Percentiles rank a stretch among this genome's conserved stretches.
phyloP scores from a whole-genome alignment of 2,797 vertebrate genomes.

The Alfaro cultratus region DNA sequence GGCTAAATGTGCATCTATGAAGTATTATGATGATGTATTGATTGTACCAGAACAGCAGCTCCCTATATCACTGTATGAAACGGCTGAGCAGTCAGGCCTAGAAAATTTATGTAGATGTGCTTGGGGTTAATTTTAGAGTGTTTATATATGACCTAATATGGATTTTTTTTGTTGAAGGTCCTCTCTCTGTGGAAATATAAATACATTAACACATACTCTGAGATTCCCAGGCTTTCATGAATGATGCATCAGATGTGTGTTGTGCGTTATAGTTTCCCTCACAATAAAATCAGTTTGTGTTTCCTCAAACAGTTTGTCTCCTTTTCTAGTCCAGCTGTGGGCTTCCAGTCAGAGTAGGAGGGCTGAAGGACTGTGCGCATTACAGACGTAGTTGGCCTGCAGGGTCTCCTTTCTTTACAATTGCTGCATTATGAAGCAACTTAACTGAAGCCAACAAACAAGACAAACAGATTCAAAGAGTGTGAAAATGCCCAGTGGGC shows the following conservation, averaged over 20 bases:
- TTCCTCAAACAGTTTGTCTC: conserved; percentile 61
- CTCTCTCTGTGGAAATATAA: conserved; percentile 28
- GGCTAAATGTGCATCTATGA: conserved; percentile 44
- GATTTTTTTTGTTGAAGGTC: conserved; percentile 36
- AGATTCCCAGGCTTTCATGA: conserved; percentile 47
- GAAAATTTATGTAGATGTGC: conserved; percentile 42
- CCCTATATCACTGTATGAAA: conserved; percentile 43
- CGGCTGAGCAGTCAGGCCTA: conserved; percentile 38
- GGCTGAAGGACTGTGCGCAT: conserved; percentile 62
- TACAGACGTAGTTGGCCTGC: conserved; percentile 67
- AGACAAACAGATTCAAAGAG: conserved; percentile 40
- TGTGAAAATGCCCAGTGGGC: conserved; percentile 50
- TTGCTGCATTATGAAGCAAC: conserved; percentile 65
- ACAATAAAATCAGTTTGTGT: conserved; percentile 58
- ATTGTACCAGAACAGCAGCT: conserved; percentile 41
- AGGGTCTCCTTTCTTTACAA: conserved; percentile 64
- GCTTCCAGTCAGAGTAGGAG: conserved; percentile 58
- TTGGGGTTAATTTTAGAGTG: conserved; percentile 28
- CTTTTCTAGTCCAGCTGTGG: conserved; percentile 47
- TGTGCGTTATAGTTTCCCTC: conserved; percentile 21
- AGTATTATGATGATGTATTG: conserved; percentile 60
- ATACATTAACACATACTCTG: conserved; percentile 12
- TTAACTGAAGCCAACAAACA: conserved; percentile 49
- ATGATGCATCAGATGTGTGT: conserved; percentile 59
- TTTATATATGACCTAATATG: conserved; percentile 55